Evolutionary conservation across 2,113 vertebrate species (phyloP), one percentile per base, ranked within the genome.

Genomic region (Planiliza haematocheilus): DNA sequence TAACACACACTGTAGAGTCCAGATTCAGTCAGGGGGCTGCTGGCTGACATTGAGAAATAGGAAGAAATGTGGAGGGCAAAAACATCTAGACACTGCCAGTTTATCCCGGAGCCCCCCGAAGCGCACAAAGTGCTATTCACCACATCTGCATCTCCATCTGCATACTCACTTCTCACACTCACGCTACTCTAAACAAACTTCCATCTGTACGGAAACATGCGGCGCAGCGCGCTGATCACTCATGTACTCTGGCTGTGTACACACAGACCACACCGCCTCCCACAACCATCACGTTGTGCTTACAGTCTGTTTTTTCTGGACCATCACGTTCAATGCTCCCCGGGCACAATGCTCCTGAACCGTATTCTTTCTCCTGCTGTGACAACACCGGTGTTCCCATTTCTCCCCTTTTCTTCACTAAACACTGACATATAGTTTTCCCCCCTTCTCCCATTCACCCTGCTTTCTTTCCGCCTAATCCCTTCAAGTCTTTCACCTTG

Each of bases 131-230:
- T 73, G 43, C 76, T 72, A 76, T 89, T 88, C 83, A 87, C 68
- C 84, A 87, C 86, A 87, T 88, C 79, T 83, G 81, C 65, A 89
- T 86, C 77, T 72, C 76, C 85, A 89, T 88, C 84, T 86, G 84
- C 71, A 80, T 64, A 1, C 73, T 68, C 50, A 58, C 77, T 67
- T 53, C 74, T 84, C 76, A 82, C 75, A 88, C 83, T 86, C 72
- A 68, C 10, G 17, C 76, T 62, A 64, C 49, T 88, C 61, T 76
- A 88, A 92, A 92, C 86, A 92, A 90, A 87, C 91, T 73, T 81
- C 77, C 62, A 81, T 86, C 68, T 83, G 81, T 49, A 78, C 9
- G 67, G 85, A 86, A 91, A 84, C 85, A 84, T 68, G 66, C 17
- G 11, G 30, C 4, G n/a, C 56, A 56, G 61, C 34, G 60, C 10